Evolutionary conservation across 1,140 invertebrate genomes (phyloP), one percentile per base, ranked within the genome.

Genomic region (Drosophila asahinai): DNA sequence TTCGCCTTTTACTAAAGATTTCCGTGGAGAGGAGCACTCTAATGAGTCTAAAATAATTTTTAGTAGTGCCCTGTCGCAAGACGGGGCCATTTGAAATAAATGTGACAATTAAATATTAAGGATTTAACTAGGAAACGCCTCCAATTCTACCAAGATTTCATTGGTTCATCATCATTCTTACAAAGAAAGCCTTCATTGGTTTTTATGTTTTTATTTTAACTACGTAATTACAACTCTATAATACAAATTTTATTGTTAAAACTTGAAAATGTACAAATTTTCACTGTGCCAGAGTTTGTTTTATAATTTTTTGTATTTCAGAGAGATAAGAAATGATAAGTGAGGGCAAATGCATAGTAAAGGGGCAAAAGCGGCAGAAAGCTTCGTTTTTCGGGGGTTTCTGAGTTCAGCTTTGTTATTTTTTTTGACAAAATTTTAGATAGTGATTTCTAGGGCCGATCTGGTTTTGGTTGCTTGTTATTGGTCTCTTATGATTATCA

Each of bases 1-100:
- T 93, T 93, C 93, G 93, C 93, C 93, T 93, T 93, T 93, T 93
- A 93, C 93, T 93, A 93, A 93, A 93, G 93, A 93, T 93, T 93
- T 93, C 93, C 93, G 91, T 92, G 90, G 92, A 91, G 90, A 91
- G 87, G 91, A 79, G 75, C 91, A 93, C 82, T 86, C 81, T 91
- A 92, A 93, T 93, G 92, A 93, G 92, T 93, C 92, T 92, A 91
- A 86, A 79, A 12, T 25, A 11, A 63, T 91, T 93, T 93, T 93
- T 92, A 67, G 52, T 83, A 72, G 84, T 67, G 84, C 78, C 81
- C 68, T 89, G 52, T 90, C 75, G 79, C 75, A 67, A 90, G 70
- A 89, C 77, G 81, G 86, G 79, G 86, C 86, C 81, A 90, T 75
- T 4, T 43, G 9, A 0, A 68, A 90, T 86, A 43, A 19, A 90